phyloP scores from a whole-genome alignment of 2,888 invertebrate genomes.

The Calephelis perditalis region DNA sequence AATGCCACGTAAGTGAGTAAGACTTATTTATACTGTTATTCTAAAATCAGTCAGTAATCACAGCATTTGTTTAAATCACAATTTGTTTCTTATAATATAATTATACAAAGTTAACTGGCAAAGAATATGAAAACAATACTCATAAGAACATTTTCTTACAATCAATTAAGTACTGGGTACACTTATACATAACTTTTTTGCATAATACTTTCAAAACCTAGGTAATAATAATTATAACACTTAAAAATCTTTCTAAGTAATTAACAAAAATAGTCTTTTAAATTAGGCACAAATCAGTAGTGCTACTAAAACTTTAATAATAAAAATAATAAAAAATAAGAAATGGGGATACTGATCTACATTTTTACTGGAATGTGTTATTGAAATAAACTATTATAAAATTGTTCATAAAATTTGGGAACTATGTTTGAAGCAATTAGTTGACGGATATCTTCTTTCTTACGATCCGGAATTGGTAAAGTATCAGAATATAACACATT shows the following conservation, averaged over 20 bases:
- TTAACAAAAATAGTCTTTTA: background rate
- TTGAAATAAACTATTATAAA: constrained; percentile 22
- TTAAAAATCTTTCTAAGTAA: constrained; percentile 1
- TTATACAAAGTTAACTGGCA: background rate
- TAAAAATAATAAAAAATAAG: too few species aligned
- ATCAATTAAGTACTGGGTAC: background rate
- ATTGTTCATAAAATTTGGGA: constrained; percentile 23
- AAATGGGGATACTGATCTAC: background rate
- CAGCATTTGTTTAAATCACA: constrained; percentile 1
- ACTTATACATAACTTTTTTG: background rate
- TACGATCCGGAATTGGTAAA: constrained; percentile 24
- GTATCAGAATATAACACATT: constrained; percentile 3
- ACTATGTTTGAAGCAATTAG: constrained; percentile 23
- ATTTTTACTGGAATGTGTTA: constrained; percentile 14
- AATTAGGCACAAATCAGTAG: background rate
- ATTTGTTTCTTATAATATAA: background rate
- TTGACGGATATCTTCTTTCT: constrained; percentile 26
- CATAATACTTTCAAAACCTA: constrained; percentile 2
- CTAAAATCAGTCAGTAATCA: constrained; percentile 1
- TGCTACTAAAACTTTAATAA: background rate
- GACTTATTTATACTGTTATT: background rate
- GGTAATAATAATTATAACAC: background rate
- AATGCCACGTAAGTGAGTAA: background rate
- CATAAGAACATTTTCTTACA: constrained; percentile 5
- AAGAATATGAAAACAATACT: constrained; percentile 6